These are phyloP conservation scores for Girardia tigrina DNA, from an alignment of 2,888 invertebrate genomes.

Conservation along the genomic window DNA sequence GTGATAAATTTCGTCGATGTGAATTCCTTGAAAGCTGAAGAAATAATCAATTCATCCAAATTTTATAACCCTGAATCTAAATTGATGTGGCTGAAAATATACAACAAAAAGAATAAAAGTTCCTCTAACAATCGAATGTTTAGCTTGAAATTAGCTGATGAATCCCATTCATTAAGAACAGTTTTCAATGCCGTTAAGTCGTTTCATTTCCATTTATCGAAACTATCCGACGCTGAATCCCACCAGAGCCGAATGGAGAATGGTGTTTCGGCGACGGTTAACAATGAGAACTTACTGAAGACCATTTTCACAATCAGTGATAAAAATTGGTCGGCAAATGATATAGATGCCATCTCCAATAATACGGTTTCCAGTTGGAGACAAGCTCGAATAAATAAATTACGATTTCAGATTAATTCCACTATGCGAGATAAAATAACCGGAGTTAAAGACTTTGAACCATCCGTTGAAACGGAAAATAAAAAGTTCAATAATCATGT, in stretches of 20 bases:
- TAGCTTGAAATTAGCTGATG: neutral
- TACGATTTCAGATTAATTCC: neutral
- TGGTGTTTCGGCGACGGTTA: too few relatives aligned
- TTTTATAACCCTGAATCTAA: neutral
- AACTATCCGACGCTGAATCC: neutral
- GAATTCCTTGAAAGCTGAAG: neutral
- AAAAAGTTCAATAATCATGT: neutral
- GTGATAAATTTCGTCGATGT: neutral
- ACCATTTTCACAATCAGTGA: neutral
- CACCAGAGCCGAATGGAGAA: too few relatives aligned
- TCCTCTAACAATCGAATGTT: neutral
- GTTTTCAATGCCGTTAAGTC: neutral
- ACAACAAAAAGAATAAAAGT: neutral
- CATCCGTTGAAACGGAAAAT: neutral
- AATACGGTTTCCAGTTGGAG: neutral
- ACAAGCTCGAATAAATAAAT: neutral
- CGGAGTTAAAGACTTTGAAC: too few relatives aligned
- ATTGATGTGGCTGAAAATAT: neutral
- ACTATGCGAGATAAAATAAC: neutral
- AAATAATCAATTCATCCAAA: neutral
- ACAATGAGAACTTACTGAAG: neutral
- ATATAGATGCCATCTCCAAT: neutral
- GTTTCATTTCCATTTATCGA: neutral
- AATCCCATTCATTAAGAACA: neutral
- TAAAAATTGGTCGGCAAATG: neutral